Conservation (phyloP, 1,140 invertebrate genomes). For the Trichonephila clavipes region DNA sequence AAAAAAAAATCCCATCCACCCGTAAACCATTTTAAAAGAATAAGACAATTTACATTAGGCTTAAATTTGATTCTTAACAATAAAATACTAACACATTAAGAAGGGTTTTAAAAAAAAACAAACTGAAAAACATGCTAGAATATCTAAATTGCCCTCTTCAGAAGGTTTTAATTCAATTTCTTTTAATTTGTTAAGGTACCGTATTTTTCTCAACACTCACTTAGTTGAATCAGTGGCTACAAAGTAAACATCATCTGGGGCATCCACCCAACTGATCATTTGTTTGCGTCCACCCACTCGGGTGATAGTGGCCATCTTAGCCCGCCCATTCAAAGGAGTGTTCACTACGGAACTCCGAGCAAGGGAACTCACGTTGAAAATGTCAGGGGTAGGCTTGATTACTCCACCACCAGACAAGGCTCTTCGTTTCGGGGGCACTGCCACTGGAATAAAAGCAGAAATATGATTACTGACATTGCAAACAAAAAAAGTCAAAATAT, state of each 20-base stretch:
- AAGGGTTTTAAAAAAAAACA: conserved; percentile 61
- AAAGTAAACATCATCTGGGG: conserved; percentile 98
- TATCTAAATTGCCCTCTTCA: conserved; percentile 74
- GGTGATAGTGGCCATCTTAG: conserved; percentile 86
- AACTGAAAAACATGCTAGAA: conserved; percentile 74
- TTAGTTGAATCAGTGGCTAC: conserved; percentile 93
- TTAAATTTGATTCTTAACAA: not conserved
- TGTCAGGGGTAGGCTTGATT: conserved; percentile 71
- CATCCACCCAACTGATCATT: conserved; percentile 98
- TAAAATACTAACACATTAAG: conserved; percentile 22
- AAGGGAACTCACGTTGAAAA: conserved; percentile 76
- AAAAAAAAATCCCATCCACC: not conserved
- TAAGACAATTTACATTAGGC: not conserved
- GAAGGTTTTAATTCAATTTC: conserved; percentile 14
- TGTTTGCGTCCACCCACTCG: conserved; percentile 86
- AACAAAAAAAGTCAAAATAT: not conserved
- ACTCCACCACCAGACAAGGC: conserved; percentile 69
- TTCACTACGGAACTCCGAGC: conserved; percentile 78
- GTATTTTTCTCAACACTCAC: conserved; percentile 83
- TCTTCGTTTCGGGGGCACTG: conserved; percentile 63
- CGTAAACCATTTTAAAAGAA: not conserved
- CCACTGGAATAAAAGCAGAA: conserved; percentile 41
- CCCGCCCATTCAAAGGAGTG: conserved; percentile 84
- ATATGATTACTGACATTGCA: not conserved
- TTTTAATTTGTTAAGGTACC: conserved; percentile 20